Evolutionary conservation across 1,140 invertebrate genomes (phyloP).

Genomic region (Macrotrachela quadricornifera): DNA sequence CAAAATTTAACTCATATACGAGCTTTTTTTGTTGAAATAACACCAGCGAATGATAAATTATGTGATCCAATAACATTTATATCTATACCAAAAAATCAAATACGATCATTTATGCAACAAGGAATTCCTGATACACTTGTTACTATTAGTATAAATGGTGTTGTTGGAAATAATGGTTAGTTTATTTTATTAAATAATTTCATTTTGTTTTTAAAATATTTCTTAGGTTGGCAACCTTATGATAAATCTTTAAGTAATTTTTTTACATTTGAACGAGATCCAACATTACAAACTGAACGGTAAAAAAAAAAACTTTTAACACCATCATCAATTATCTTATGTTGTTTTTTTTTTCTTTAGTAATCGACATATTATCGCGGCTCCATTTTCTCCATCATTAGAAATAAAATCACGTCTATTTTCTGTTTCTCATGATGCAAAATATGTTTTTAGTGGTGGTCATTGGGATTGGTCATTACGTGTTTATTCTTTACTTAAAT

Average conservation of each 20-base stretch:
- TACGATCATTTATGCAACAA: constrained; percentile 35
- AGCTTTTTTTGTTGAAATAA: constrained; percentile 20
- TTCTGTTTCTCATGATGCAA: constrained; percentile 40
- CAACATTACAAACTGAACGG: constrained; percentile 34
- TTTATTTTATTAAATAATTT: no score
- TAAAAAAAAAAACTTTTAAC: constrained; percentile 16
- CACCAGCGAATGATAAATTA: constrained; percentile 25
- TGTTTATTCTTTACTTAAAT: constrained; percentile 20
- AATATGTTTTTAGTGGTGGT: constrained; percentile 39
- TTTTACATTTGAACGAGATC: constrained; percentile 39
- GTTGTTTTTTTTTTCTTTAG: constrained; percentile 10
- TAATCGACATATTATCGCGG: constrained; percentile 31
- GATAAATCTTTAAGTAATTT: constrained; percentile 35
- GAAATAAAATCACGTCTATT: constrained; percentile 35
- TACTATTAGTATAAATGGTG: neutral
- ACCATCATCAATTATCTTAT: neutral
- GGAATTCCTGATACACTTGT: constrained; percentile 33
- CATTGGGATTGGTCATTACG: constrained; percentile 43
- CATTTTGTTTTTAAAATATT: constrained; percentile 20
- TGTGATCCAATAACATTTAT: constrained; percentile 36
- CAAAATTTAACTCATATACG: neutral
- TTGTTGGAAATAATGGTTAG: constrained; percentile 11
- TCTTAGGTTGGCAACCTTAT: constrained; percentile 34
- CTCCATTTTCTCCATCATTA: constrained; percentile 37
- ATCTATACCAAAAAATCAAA: constrained; percentile 34